Evolutionary conservation across 2,113 vertebrate species (phyloP), one percentile per base, ranked within the genome.

Genomic region (Corythornis cristatus): DNA sequence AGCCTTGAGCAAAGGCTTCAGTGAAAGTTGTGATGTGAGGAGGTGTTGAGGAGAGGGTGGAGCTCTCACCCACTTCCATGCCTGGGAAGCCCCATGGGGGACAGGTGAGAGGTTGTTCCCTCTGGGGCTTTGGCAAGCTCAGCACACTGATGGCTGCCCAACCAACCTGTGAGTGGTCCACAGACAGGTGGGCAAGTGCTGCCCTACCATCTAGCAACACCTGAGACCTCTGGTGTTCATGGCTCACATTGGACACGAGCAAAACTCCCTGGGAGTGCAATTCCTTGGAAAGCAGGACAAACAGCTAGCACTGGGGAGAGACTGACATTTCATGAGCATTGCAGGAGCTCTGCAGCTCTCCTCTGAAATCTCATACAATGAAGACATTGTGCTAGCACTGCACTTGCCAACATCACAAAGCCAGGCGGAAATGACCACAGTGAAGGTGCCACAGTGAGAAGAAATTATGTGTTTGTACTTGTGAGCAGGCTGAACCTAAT

Each of bases 401-500:
- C 12, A 14, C 43, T 68, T 72, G 64, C 75, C 62, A 68, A 16
- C 61, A 5, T 66, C 65, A 66, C 35, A 81, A 89, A 90, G 37
- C 80, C 60, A 67, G 81, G 83, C 18, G 35, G 91, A 89, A 94
- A 70, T 22, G 71, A 61, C 81, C n/a, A 1, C 71, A 62, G 78
- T 2, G 48, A 89, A 91, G 72, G 94, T 60, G 72, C 79, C 65
- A 29, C 0, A 0, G 85, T 21, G 74, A 94, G 84, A 95, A 96
- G 84, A 66, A 94, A 89, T 88, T 29, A 89, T 0, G 17, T 66
- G 64, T 51, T 71, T 89, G 74, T 7, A 8, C 71, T 60, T 33
- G 43, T 67, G 40, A 93, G 71, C 37, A 29, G 60, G 84, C 48
- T 83, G 81, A 95, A 80, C 74, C 72, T 89, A 58, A 29, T 96